Conservation (phyloP, 2,888 invertebrate species). For the Phengaris alcon region DNA sequence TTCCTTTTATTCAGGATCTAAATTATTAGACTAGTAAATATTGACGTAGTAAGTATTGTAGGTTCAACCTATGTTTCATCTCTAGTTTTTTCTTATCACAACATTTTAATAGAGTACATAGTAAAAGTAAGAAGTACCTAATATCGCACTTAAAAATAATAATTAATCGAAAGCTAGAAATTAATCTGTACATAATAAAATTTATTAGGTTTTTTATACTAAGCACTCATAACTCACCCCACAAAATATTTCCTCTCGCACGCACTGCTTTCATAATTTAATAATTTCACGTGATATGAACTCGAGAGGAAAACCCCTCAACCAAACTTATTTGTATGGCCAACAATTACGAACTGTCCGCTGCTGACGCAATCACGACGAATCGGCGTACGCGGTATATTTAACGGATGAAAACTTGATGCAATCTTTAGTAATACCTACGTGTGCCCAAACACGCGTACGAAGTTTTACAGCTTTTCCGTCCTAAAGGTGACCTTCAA, state of each 20-base stretch:
- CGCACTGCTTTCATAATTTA: constrained; percentile 70
- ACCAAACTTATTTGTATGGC: background rate
- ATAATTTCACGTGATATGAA: background rate
- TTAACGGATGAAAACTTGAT: constrained; percentile 11
- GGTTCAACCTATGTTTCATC: too few species aligned
- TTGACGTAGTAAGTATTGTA: too few species aligned
- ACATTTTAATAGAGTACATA: too few species aligned
- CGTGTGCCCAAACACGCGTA: constrained; percentile 41
- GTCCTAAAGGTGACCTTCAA: constrained; percentile 72
- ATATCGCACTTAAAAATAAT: background rate
- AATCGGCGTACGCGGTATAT: background rate
- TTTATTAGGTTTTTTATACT: background rate
- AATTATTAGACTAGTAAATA: too few species aligned
- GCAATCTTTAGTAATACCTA: constrained; percentile 24
- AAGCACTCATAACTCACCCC: constrained; percentile 80
- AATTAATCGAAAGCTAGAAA: background rate
- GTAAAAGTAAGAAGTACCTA: too few species aligned
- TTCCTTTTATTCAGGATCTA: too few species aligned
- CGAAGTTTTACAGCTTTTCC: constrained; percentile 59
- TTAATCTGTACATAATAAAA: background rate
- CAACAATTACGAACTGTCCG: background rate
- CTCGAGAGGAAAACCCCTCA: background rate
- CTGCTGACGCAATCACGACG: background rate
- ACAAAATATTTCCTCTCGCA: constrained; percentile 78
- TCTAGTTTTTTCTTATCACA: too few species aligned